phyloP scores from a whole-genome alignment of 2,888 invertebrate genomes.

The Crioceris asparagi region DNA sequence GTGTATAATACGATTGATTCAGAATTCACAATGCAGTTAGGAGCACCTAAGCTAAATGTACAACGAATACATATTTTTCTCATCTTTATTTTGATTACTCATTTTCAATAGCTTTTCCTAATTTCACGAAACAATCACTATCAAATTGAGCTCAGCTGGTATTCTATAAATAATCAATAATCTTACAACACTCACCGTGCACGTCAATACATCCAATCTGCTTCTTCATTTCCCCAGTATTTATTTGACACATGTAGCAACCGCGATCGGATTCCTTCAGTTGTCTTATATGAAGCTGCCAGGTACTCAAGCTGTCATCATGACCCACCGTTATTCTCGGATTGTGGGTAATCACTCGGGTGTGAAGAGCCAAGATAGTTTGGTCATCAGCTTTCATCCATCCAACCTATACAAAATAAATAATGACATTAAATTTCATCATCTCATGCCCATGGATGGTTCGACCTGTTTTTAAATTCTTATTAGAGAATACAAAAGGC shows the following conservation, averaged over 20 bases:
- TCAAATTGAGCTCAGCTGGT: not conserved
- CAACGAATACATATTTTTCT: no score
- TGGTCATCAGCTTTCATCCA: slow-evolving; percentile 69
- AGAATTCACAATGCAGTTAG: no score
- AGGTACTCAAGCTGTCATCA: slow-evolving; percentile 60
- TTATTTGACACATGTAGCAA: slow-evolving; percentile 74
- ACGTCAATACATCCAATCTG: slow-evolving; percentile 69
- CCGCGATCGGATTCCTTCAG: slow-evolving; percentile 64
- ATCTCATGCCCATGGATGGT: no score
- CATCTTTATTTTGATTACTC: not conserved
- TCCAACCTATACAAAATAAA: no score
- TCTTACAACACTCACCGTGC: slow-evolving; percentile 55
- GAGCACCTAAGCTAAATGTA: no score
- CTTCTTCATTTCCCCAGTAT: slow-evolving; percentile 66
- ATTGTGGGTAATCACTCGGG: slow-evolving; percentile 64
- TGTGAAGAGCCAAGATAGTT: slow-evolving; percentile 62
- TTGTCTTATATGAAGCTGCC: slow-evolving; percentile 63
- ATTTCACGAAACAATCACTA: not conserved
- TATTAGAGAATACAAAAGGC: no score
- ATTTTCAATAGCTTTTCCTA: not conserved
- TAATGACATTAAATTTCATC: no score
- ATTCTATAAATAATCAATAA: no score
- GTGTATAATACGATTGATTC: no score
- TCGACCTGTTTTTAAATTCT: no score
- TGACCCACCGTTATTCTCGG: slow-evolving; percentile 58